Percentiles rank a stretch among this genome's conserved stretches.
phyloP scores from a whole-genome alignment of 2,888 invertebrate species.

The Ctenicera cuprea region DNA sequence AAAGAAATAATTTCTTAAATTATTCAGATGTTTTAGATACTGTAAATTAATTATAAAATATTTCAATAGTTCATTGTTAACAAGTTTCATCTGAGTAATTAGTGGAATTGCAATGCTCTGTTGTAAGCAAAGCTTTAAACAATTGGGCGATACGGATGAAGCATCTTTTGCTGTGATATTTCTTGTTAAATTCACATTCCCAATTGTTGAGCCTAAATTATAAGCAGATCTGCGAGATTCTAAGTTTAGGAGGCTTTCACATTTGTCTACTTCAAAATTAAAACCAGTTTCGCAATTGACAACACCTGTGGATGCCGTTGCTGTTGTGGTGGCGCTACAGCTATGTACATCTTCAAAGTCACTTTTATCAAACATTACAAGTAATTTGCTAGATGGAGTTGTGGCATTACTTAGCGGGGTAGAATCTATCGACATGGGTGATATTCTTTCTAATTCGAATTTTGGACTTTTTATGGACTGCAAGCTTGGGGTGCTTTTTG shows the following conservation, averaged over 20 bases:
- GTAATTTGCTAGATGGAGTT: conserved; percentile 52
- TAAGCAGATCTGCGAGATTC: conserved; percentile 70
- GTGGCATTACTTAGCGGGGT: conserved; percentile 64
- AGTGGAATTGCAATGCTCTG: conserved; percentile 79
- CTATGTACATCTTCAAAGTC: conserved; percentile 27
- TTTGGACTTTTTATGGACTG: conserved; percentile 55
- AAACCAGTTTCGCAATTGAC: conserved; percentile 73
- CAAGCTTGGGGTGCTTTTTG: conserved; percentile 31
- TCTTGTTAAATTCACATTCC: conserved; percentile 68
- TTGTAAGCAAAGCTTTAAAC: conserved; percentile 65
- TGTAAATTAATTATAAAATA: conserved; percentile 81
- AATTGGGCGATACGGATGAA: conserved; percentile 66
- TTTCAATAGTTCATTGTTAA: conserved; percentile 83
- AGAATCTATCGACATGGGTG: conserved; percentile 70
- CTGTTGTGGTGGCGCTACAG: neutral
- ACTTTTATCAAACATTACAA: conserved; percentile 39
- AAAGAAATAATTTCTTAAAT: conserved; percentile 86
- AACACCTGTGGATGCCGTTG: conserved; percentile 54
- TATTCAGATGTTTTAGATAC: conserved; percentile 82
- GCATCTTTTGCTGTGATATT: conserved; percentile 69
- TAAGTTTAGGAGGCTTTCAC: conserved; percentile 23
- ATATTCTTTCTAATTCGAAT: conserved; percentile 60
- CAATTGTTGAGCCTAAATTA: conserved; percentile 71
- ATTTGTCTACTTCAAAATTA: conserved; percentile 62
- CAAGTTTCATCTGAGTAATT: conserved; percentile 80